phyloP scores from a whole-genome alignment of 2,113 vertebrate species.

The Alligator mississippiensis region DNA sequence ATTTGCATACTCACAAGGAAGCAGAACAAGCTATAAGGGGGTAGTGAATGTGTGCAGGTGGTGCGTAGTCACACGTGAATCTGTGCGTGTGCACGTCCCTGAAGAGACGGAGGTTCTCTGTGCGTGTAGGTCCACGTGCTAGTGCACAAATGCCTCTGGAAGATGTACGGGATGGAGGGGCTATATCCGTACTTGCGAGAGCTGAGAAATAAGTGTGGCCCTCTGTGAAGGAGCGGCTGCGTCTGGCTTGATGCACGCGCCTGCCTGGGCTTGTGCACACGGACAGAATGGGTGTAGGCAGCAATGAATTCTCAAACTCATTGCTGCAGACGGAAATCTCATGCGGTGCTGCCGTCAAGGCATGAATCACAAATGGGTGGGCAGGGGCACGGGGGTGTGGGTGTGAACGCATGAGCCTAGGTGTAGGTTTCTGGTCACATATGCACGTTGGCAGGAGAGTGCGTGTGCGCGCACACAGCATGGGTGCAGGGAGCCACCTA shows the following conservation, averaged over 20 bases:
- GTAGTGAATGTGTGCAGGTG: neutral
- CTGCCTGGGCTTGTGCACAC: neutral
- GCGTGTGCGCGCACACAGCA: rapidly evolving
- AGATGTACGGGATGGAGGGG: rapidly evolving
- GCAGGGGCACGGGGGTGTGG: neutral
- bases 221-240: rapidly evolving
- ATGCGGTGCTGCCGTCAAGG: neutral
- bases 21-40: rapidly evolving
- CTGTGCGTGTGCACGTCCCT: neutral
- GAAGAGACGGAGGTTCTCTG: neutral
- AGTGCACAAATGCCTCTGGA: rapidly evolving
- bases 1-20: neutral
- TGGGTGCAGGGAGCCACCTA: neutral
- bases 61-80: neutral
- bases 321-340: neutral
- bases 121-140: neutral
- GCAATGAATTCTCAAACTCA: neutral
- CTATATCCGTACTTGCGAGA: neutral
- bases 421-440: neutral
- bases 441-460: neutral
- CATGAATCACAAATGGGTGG: neutral
- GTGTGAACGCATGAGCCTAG: constrained; percentile 15
- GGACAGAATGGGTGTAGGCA: neutral
- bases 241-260: rapidly evolving
- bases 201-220: rapidly evolving